These are phyloP conservation scores for Entomobrya multifasciata DNA, from an alignment of 2,888 invertebrate genomes.

Conservation along the genomic window DNA sequence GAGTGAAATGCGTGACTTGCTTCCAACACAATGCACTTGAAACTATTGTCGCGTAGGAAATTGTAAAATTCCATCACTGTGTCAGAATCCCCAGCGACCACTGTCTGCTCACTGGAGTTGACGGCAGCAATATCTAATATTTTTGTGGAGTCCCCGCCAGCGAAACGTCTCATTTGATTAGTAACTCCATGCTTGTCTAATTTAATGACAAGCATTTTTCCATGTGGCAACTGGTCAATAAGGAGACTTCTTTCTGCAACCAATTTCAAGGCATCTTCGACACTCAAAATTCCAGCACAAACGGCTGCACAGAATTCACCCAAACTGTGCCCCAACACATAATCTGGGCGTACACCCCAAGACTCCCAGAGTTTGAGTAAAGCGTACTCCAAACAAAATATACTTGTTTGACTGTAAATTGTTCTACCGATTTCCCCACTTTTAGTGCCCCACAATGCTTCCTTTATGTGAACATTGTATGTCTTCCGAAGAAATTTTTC, in stretches of 20 bases:
- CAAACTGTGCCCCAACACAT: slow-evolving; percentile 68
- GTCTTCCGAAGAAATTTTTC: background rate
- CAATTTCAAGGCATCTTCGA: slow-evolving; percentile 61
- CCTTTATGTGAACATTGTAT: slow-evolving; percentile 4
- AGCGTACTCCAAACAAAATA: slow-evolving; percentile 67
- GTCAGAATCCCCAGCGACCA: slow-evolving; percentile 54
- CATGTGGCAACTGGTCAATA: slow-evolving; percentile 36
- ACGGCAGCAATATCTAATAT: slow-evolving; percentile 70
- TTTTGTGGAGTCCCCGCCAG: background rate
- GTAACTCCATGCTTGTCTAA: background rate
- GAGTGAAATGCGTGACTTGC: slow-evolving; percentile 71
- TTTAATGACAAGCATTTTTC: slow-evolving; percentile 49
- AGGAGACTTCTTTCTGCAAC: slow-evolving; percentile 57
- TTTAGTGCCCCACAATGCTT: slow-evolving; percentile 36
- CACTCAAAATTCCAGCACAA: slow-evolving; percentile 42
- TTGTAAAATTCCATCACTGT: background rate
- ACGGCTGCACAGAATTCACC: slow-evolving; percentile 70
- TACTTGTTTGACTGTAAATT: slow-evolving; percentile 64
- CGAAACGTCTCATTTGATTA: background rate
- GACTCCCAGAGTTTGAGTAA: slow-evolving; percentile 50
- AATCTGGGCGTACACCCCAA: slow-evolving; percentile 60
- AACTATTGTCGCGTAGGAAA: slow-evolving; percentile 26
- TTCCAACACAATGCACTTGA: slow-evolving; percentile 48
- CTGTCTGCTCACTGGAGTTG: slow-evolving; percentile 66
- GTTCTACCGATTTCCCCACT: background rate